Evolutionary conservation across 2,113 vertebrate species (phyloP).

Genomic region (Nestor notabilis): DNA sequence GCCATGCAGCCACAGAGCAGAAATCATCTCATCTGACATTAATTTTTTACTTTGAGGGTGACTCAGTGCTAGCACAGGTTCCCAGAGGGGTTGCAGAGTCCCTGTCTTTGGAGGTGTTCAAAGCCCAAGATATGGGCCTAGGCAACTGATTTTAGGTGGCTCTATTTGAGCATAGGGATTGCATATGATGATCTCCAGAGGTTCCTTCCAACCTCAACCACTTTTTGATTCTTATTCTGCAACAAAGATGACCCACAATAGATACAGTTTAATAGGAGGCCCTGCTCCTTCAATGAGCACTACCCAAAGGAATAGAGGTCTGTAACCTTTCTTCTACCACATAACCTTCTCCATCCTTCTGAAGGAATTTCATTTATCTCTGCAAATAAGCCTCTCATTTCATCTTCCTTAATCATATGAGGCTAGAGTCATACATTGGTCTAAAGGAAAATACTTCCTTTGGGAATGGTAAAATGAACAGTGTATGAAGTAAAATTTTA

Average conservation of each 20-base stretch:
- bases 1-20: neutral
- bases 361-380: neutral
- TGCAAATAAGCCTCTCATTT: neutral
- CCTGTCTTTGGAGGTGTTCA: neutral
- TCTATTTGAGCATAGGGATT: neutral
- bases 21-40: neutral
- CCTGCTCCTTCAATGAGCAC: neutral
- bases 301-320: neutral
- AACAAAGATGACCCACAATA: neutral
- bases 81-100: too few relatives aligned
- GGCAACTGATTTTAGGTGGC: neutral
- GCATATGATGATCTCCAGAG: neutral
- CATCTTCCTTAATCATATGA: neutral
- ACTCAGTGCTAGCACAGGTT: neutral
- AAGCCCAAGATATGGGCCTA: neutral
- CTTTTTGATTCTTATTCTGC: neutral
- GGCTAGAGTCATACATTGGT: neutral
- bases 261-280: neutral
- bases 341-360: neutral
- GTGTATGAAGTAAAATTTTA: neutral
- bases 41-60: neutral
- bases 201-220: neutral
- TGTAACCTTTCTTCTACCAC: neutral
- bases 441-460: neutral
- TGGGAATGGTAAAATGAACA: neutral